These are phyloP conservation scores for Balanococcus diminutus DNA, from an alignment of 2,888 invertebrate species.

Conservation along the genomic window DNA sequence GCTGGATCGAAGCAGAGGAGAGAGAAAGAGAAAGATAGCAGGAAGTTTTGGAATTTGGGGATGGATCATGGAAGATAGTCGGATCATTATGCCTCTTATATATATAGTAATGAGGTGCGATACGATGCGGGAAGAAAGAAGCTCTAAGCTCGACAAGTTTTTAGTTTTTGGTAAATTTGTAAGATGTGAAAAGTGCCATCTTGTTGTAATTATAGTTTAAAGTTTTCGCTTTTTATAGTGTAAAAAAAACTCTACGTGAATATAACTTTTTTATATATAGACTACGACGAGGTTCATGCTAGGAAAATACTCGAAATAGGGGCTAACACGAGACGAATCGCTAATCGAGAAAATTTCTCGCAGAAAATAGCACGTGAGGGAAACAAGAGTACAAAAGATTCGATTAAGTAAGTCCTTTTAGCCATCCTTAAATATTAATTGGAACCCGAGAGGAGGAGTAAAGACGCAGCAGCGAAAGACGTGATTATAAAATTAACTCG, in stretches of 20 bases:
- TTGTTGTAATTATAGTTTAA: conserved; percentile 10
- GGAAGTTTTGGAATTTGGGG: no score
- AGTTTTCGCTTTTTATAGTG: conserved; percentile 28
- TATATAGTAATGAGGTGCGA: no score
- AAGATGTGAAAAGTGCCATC: conserved; percentile 19
- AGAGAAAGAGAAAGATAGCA: no score
- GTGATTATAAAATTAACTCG: not conserved
- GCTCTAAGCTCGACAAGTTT: not conserved
- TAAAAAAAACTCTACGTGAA: not conserved
- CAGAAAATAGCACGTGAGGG: not conserved
- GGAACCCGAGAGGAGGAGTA: not conserved
- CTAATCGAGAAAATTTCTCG: not conserved
- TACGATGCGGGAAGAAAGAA: not conserved
- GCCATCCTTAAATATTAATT: not conserved
- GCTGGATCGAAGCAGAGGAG: no score
- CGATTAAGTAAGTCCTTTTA: not conserved
- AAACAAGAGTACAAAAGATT: not conserved
- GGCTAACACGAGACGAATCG: not conserved
- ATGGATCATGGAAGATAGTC: no score
- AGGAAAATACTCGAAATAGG: not conserved
- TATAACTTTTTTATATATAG: not conserved
- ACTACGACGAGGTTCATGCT: not conserved
- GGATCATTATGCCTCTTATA: no score
- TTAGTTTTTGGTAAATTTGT: not conserved
- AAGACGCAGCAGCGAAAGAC: not conserved